Percentiles rank a stretch among this genome's conserved stretches.
Conservation (phyloP, 2,888 invertebrate genomes). For the Cheilosia vulpina region DNA sequence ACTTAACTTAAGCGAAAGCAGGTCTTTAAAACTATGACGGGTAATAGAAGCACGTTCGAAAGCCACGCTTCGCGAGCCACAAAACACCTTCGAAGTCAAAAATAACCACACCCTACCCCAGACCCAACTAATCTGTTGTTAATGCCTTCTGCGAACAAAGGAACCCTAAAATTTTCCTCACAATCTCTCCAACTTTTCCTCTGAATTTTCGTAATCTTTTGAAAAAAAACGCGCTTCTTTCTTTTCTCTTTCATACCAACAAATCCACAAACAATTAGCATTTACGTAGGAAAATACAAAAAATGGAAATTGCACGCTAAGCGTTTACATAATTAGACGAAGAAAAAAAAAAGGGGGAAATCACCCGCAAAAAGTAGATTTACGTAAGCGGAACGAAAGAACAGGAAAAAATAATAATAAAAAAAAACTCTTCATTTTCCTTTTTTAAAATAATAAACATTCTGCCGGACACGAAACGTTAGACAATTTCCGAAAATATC, state of each 20-base stretch:
- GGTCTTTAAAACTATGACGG: too few species aligned
- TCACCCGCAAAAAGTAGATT: not conserved
- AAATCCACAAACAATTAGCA: slow-evolving; percentile 42
- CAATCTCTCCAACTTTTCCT: not conserved
- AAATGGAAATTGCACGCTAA: slow-evolving; percentile 15
- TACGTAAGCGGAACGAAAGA: not conserved
- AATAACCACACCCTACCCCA: too few species aligned
- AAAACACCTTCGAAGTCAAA: too few species aligned
- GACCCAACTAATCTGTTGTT: too few species aligned
- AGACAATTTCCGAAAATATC: slow-evolving; percentile 52
- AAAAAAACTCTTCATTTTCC: not conserved
- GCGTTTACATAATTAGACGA: slow-evolving; percentile 24
- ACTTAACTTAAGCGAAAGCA: too few species aligned
- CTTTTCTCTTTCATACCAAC: slow-evolving; percentile 2
- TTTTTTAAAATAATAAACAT: slow-evolving; percentile 30
- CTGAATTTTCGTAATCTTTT: not conserved
- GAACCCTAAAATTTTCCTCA: not conserved
- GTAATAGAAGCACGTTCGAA: too few species aligned
- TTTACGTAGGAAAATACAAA: slow-evolving; percentile 1
- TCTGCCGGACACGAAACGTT: slow-evolving; percentile 22
- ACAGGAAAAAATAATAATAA: not conserved
- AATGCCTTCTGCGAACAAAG: not conserved
- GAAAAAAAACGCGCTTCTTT: not conserved
- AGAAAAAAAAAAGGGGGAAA: not conserved
- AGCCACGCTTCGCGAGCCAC: too few species aligned